Evolutionary conservation across 2,888 invertebrate genomes (phyloP).

Genomic region (Ptychoptera contaminata): DNA sequence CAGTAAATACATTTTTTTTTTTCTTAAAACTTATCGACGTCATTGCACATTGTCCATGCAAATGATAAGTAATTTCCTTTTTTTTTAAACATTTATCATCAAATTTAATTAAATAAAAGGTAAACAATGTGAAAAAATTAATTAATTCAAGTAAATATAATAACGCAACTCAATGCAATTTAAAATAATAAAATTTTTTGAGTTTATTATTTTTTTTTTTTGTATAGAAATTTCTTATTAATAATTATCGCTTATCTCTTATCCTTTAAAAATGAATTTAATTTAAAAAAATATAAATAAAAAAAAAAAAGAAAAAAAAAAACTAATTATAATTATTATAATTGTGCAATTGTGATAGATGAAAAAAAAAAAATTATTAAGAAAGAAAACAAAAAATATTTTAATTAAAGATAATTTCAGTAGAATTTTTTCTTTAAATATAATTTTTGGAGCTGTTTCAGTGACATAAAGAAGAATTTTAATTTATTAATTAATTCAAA

Average conservation of each 20-base stretch:
- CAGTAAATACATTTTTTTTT: no score
- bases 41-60: no score
- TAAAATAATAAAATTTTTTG: not conserved
- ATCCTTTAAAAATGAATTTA: no score
- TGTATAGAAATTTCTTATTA: no score
- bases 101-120: not conserved
- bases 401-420: constrained; percentile 3
- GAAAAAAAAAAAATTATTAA: constrained; percentile 3
- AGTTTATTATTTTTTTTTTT: not conserved
- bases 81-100: no score
- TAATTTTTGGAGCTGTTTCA: not conserved
- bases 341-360: constrained; percentile 3
- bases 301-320: constrained; percentile 3
- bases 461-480: no score
- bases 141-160: not conserved
- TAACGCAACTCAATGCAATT: not conserved
- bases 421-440: not conserved
- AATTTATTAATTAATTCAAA: no score
- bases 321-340: not conserved
- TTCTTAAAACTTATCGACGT: no score
- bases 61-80: no score
- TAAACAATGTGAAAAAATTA: not conserved
- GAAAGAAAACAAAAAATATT: constrained; percentile 2
- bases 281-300: no score
- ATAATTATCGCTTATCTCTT: no score